Conservation (phyloP, 2,113 vertebrate genomes). For the Mohoua ochrocephala region DNA sequence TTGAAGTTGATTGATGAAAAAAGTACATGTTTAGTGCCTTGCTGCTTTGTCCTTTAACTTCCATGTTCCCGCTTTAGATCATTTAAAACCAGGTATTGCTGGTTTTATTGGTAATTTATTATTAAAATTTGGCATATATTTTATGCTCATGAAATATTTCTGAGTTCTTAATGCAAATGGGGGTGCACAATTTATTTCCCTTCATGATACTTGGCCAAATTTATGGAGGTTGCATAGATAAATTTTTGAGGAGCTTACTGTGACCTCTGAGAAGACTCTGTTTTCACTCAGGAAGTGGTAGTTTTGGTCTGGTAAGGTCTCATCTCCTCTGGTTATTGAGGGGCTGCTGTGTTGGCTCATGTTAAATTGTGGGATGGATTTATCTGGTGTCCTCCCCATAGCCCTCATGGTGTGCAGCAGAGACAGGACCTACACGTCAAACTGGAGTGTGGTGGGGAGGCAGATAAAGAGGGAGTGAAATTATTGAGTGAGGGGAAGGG, state of each 20-base stretch:
- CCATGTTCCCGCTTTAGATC: neutral
- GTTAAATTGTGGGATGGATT: neutral
- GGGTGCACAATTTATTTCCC: neutral
- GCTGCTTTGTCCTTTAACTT: neutral
- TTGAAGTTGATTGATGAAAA: neutral
- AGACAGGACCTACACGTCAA: too few species aligned
- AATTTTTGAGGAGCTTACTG: neutral
- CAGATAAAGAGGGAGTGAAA: neutral
- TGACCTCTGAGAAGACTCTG: neutral
- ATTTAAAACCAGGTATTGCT: neutral
- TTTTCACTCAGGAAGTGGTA: neutral
- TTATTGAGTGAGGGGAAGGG: neutral
- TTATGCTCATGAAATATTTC: neutral
- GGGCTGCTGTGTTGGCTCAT: neutral
- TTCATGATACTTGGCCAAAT: neutral
- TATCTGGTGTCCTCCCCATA: fast-evolving
- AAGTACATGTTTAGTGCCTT: neutral
- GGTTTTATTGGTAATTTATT: neutral
- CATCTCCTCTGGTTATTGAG: neutral
- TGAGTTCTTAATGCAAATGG: neutral
- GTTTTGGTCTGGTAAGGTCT: neutral
- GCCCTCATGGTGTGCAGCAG: neutral
- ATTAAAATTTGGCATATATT: neutral
- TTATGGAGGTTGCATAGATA: neutral
- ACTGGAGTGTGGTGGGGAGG: neutral